These are phyloP conservation scores for Piscicola geometra DNA, from an alignment of 2,888 invertebrate species.

Conservation along the genomic window DNA sequence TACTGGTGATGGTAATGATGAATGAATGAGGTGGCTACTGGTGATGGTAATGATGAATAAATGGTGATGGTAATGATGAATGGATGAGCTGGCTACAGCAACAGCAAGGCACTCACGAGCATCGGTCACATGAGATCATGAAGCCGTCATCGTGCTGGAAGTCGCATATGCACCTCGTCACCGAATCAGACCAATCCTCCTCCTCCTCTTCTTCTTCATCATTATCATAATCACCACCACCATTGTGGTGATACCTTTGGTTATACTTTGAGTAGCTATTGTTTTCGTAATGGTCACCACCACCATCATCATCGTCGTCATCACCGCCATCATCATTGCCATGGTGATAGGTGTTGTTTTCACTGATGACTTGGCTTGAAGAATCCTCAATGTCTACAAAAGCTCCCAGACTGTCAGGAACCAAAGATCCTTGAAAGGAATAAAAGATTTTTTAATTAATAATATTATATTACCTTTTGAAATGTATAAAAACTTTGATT, in stretches of 20 bases:
- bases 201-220: not conserved
- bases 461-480: not conserved
- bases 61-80: not conserved
- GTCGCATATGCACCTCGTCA: constrained; percentile 86
- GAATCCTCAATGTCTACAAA: constrained; percentile 49
- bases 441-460: not conserved
- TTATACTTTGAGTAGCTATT: constrained; percentile 1
- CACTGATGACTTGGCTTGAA: not conserved
- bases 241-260: not conserved
- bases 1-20: not conserved
- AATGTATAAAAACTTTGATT: not conserved
- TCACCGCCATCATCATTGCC: not conserved
- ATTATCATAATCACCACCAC: not conserved
- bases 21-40: not conserved
- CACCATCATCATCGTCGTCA: too few relatives aligned
- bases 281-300: not conserved
- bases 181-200: constrained; percentile 30
- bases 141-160: constrained; percentile 94
- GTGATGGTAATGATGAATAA: not conserved
- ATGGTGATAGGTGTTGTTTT: not conserved
- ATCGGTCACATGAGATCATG: constrained; percentile 95
- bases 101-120: constrained; percentile 52
- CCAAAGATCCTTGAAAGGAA: not conserved
- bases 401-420: constrained; percentile 23
- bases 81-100: not conserved